Conservation (phyloP, 2,113 vertebrate genomes). For the Esox niger region DNA sequence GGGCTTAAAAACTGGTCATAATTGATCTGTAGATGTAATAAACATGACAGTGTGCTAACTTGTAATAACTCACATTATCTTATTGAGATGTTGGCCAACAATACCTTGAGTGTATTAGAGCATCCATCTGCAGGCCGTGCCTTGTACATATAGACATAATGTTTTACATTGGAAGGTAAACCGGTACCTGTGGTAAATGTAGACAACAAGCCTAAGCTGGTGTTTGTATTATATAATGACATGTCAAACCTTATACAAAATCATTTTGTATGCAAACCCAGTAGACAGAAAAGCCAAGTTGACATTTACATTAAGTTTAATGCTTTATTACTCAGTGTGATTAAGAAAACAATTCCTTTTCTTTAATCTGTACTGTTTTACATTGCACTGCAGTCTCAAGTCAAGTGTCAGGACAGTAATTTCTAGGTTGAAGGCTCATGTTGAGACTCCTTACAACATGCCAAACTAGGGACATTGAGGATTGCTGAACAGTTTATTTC, state of each 20-base stretch:
- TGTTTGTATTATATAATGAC: no score
- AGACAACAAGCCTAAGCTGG: no score
- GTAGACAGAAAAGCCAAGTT: not conserved
- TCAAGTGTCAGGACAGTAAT: not conserved
- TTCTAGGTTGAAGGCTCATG: no score
- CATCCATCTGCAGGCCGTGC: no score
- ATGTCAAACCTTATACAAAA: no score
- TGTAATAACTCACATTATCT: no score
- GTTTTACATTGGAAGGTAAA: no score
- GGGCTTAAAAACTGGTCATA: not conserved
- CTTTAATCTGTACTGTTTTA: not conserved
- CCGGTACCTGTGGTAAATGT: no score
- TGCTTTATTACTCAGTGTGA: not conserved
- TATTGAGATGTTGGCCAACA: no score
- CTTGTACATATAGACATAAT: no score
- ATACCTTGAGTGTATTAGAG: no score
- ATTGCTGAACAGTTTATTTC: not conserved
- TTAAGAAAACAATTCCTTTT: not conserved
- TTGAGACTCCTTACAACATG: not conserved
- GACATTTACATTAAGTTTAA: not conserved
- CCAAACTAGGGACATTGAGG: not conserved
- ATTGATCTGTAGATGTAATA: not conserved
- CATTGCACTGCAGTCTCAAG: not conserved
- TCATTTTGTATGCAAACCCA: not conserved
- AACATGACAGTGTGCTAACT: no score